A percentile compares a stretch with the other conserved stretches of the same genome.
Conservation (phyloP, 2,797 vertebrate genomes). For the Cynopterus sphinx region DNA sequence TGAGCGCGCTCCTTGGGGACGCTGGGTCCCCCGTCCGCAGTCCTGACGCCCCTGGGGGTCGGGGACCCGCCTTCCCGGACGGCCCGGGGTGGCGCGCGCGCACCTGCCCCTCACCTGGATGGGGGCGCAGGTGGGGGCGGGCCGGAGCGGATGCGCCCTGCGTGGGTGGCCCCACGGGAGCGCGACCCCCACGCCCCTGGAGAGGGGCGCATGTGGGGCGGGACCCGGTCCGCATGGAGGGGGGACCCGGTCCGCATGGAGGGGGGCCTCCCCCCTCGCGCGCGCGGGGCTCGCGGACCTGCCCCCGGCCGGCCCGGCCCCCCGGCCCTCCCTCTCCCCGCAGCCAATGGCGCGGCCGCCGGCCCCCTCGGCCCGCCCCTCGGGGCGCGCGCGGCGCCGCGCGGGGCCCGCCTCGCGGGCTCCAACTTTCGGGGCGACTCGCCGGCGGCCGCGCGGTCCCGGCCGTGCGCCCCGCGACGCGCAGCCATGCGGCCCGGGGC, state of each 20-base stretch:
- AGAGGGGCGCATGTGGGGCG: too few relatives aligned
- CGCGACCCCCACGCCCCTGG: not conserved
- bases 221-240: too few relatives aligned
- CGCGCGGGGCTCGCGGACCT: not conserved
- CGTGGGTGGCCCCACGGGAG: too few relatives aligned
- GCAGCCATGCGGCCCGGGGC: slow-evolving; percentile 88
- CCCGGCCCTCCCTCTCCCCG: slow-evolving; percentile 79
- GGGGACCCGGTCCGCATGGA: accelerated
- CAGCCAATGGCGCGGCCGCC: slow-evolving; percentile 86
- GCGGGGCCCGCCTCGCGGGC: slow-evolving; percentile 70
- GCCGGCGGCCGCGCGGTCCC: slow-evolving; percentile 67
- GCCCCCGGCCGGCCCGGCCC: slow-evolving; percentile 43
- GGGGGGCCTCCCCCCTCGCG: accelerated
- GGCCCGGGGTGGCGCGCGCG: not conserved
- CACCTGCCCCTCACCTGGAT: not conserved
- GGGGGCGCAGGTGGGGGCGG: accelerated
- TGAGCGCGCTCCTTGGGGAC: too few relatives aligned
- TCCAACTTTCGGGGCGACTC: slow-evolving; percentile 85
- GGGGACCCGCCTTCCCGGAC: not conserved
- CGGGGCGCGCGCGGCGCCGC: slow-evolving; percentile 29
- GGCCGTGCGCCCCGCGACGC: slow-evolving; percentile 60
- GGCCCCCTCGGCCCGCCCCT: slow-evolving; percentile 85
- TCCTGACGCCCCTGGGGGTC: not conserved
- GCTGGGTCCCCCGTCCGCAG: accelerated
- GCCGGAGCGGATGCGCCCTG: accelerated